A percentile compares a stretch with the other conserved stretches of the same genome.
Conservation (phyloP, 1,140 invertebrate genomes). For the Zaprionus davidi region DNA sequence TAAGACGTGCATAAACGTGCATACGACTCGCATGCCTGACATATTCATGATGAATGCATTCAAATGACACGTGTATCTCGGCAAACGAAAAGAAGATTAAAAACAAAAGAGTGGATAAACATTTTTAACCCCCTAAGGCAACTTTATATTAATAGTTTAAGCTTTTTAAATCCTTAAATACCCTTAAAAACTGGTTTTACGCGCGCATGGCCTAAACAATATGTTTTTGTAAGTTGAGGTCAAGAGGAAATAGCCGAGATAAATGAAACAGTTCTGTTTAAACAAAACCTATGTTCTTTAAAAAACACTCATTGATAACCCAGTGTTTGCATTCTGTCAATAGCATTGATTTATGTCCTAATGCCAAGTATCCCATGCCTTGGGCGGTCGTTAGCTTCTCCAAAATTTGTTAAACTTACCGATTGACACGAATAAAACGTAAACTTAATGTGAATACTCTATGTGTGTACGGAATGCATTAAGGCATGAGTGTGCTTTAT, state of each 20-base stretch:
- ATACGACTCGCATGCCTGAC: neutral
- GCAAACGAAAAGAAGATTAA: neutral
- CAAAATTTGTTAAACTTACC: conserved; percentile 13
- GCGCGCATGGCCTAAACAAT: no score
- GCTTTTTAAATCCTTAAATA: no score
- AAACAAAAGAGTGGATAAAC: neutral
- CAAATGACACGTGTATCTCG: conserved; percentile 22
- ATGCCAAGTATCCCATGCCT: conserved; percentile 4
- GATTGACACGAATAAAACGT: conserved; percentile 4
- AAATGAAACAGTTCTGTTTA: no score
- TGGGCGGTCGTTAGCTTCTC: conserved; percentile 6
- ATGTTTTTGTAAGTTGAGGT: no score
- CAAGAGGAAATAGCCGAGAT: no score
- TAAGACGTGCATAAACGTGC: conserved; percentile 48
- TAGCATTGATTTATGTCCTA: neutral
- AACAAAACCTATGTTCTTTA: no score
- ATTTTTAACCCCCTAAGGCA: neutral
- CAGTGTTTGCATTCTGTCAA: neutral
- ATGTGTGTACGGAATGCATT: neutral
- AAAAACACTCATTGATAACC: neutral
- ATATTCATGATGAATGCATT: neutral
- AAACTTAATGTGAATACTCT: conserved; percentile 10
- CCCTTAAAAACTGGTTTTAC: no score
- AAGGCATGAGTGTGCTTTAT: conserved; percentile 1
- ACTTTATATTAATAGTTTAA: no score